phyloP scores from a whole-genome alignment of 2,797 vertebrate species.

The Sarcoramphus papa region DNA sequence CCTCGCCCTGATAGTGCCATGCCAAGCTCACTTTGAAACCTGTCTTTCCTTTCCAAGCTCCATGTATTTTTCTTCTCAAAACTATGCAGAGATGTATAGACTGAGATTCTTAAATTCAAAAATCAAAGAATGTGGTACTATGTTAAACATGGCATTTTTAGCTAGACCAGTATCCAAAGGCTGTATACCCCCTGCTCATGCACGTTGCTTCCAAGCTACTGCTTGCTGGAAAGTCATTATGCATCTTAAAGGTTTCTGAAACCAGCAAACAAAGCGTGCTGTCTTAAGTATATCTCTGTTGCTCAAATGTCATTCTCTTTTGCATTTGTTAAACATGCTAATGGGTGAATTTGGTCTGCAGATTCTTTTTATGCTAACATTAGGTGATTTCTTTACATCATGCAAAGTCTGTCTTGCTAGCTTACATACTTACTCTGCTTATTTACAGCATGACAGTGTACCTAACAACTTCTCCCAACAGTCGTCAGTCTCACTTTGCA shows the following conservation, averaged over 20 bases:
- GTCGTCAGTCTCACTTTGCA: neutral
- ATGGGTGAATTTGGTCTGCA: neutral
- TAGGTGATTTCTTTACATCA: neutral
- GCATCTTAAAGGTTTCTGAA: neutral
- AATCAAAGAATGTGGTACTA: neutral
- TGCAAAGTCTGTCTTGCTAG: neutral
- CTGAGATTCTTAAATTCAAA: neutral
- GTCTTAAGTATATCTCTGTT: neutral
- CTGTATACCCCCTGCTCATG: neutral
- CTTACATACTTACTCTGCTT: neutral
- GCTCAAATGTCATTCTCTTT: neutral
- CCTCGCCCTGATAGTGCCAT: rapidly evolving
- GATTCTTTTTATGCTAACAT: neutral
- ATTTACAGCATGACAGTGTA: neutral
- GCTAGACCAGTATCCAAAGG: neutral
- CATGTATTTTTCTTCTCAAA: neutral
- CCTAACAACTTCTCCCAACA: neutral
- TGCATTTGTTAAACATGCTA: neutral
- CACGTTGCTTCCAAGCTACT: neutral
- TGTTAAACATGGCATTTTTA: neutral
- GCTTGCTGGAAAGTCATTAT: neutral
- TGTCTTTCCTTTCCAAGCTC: neutral
- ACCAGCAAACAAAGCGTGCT: neutral
- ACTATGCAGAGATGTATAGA: neutral
- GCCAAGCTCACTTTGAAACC: neutral